Percentiles rank a stretch among this genome's conserved stretches.
Evolutionary conservation across 92 coral and sea anemone genomes (phyloP).

Genomic region (Ricordea florida): DNA sequence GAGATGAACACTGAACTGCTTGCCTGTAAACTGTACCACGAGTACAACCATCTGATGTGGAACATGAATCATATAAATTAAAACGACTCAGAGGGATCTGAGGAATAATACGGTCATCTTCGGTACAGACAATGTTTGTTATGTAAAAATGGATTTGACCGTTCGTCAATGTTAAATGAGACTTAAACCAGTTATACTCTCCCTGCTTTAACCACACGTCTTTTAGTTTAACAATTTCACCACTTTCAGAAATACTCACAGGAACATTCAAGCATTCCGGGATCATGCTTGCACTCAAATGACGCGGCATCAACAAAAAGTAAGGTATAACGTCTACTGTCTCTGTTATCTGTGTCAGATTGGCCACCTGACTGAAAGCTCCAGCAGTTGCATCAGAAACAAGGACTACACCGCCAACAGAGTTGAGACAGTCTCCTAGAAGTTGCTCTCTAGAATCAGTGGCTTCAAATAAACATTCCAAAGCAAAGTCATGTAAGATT

Average conservation of each 20-base stretch:
- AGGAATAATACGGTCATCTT: no score
- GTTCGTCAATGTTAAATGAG: not conserved
- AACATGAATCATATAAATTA: no score
- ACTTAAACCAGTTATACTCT: not conserved
- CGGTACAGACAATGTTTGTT: not conserved
- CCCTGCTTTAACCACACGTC: not conserved
- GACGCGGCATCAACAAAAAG: not conserved
- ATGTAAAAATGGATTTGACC: not conserved
- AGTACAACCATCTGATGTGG: no score
- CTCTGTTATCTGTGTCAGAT: not conserved
- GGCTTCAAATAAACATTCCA: not conserved
- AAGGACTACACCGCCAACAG: not conserved
- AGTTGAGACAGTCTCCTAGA: not conserved
- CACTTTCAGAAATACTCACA: not conserved
- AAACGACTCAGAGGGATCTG: no score
- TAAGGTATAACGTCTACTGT: not conserved
- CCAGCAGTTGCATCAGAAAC: no score
- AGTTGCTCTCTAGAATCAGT: not conserved
- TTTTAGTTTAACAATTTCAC: not conserved
- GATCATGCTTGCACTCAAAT: no score
- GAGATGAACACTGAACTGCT: no score
- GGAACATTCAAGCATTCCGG: not conserved
- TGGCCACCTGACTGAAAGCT: not conserved
- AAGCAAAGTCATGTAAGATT: constrained; percentile 4
- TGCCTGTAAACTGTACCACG: no score